These are phyloP conservation scores for Exephanes ischioxanthus DNA, from an alignment of 2,888 invertebrate species.

Conservation along the genomic window DNA sequence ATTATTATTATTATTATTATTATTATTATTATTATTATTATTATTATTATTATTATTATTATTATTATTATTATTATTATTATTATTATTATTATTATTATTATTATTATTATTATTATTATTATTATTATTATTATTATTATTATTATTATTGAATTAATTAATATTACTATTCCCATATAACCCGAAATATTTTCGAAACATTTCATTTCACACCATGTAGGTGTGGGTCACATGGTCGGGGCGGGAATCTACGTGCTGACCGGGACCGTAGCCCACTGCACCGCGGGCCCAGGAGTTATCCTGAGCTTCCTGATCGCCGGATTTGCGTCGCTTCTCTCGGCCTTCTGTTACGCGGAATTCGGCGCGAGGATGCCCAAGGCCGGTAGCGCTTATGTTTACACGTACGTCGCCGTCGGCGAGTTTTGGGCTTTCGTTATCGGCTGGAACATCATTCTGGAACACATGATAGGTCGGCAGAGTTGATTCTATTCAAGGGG, in stretches of 20 bases:
- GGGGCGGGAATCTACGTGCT: slow-evolving; percentile 98
- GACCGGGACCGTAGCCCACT: slow-evolving; percentile 93
- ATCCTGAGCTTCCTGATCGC: slow-evolving; percentile 91
- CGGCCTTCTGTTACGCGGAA: slow-evolving; percentile 95
- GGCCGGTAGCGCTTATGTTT: slow-evolving; percentile 97
- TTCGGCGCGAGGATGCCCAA: slow-evolving; percentile 95
- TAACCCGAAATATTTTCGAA: too few relatives aligned
- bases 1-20: too few relatives aligned
- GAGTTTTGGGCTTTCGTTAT: slow-evolving; percentile 98
- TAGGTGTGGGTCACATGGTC: slow-evolving; percentile 97
- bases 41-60: too few relatives aligned
- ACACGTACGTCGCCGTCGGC: slow-evolving; percentile 96
- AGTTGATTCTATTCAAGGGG: neutral
- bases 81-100: neutral
- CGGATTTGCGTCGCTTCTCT: slow-evolving; percentile 92
- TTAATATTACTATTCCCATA: too few relatives aligned
- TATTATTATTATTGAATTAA: too few relatives aligned
- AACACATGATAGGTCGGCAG: slow-evolving; percentile 92
- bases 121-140: too few relatives aligned
- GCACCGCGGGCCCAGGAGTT: slow-evolving; percentile 94
- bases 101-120: neutral
- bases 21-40: too few relatives aligned
- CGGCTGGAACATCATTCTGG: slow-evolving; percentile 97
- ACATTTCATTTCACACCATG: slow-evolving; percentile 37
- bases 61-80: too few relatives aligned